phyloP scores from a whole-genome alignment of 2,888 invertebrate species.

The Clanis bilineata region DNA sequence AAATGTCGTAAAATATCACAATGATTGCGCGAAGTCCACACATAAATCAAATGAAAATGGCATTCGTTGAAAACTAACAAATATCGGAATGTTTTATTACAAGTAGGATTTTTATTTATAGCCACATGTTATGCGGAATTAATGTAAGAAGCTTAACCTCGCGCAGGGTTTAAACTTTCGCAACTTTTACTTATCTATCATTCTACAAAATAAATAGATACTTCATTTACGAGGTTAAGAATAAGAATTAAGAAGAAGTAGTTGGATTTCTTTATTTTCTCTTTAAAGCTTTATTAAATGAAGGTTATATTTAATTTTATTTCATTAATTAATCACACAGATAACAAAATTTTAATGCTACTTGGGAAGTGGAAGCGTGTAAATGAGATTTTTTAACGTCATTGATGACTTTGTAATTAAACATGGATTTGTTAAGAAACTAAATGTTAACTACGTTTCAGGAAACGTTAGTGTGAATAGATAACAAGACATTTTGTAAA shows the following conservation, averaged over 20 bases:
- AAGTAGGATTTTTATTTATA: background rate
- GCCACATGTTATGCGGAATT: no score
- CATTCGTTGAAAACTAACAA: background rate
- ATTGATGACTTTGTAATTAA: background rate
- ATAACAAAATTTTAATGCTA: background rate
- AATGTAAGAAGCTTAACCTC: background rate
- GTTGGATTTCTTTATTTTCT: background rate
- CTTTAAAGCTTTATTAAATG: background rate
- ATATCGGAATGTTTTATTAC: background rate
- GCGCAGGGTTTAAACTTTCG: background rate
- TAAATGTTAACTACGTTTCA: constrained; percentile 41
- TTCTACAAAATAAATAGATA: background rate
- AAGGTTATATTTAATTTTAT: background rate
- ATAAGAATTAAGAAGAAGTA: background rate
- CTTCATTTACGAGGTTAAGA: background rate
- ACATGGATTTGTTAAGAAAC: constrained; percentile 10
- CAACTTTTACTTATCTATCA: background rate
- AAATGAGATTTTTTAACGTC: background rate
- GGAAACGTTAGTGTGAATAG: constrained; percentile 54
- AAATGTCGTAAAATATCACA: background rate
- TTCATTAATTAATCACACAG: background rate
- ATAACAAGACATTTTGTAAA: constrained; percentile 60
- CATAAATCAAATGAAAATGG: background rate
- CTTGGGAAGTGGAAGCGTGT: no score
- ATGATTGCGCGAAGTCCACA: background rate